Base-by-base conservation (phyloP, 2,113 vertebrate species). In the Perca schrenkii region DNA sequence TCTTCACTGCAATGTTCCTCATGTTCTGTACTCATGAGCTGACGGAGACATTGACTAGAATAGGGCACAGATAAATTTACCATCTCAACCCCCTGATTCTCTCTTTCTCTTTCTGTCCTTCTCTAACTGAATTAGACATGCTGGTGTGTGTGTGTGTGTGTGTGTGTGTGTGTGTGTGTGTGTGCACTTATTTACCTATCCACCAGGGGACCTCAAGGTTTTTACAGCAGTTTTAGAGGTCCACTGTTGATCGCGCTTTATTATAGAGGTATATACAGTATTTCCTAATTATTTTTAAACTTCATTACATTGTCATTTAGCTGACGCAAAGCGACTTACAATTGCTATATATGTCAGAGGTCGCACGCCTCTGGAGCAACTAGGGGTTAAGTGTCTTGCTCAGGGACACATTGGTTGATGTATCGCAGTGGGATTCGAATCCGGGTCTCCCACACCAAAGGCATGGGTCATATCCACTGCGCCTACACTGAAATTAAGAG, bases 1-100 rank as follows among this genome's bases (percentile, higher is more conserved):
- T 60, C 58, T 61, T 71, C 54, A 40, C 57, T 53, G 16, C 72
- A 57, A 80, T 80, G 57, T 68, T 54, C 40, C 10, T 50, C 46
- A 57, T 4, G 0, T 25, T 74, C 62, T 81, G 50, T 43, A 53
- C 40, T 78, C 80, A 54, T 77, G 53, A 62, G 67, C 6, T 4
- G 28, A 61, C 34, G 13, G 63, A 15, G 56, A 62, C 31, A 22
- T 17, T 57, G 61, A n/a, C 76, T 11, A 31, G 14, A 61, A 64
- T 31, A 14, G 19, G 36, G 22, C n/a, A 10, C 11, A 61, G n/a
- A 56, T 54, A 46, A 19, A 71, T 73, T 21, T n/a, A 28, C 1
- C 43, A 21, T 46, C 21, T 36, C 3, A 15, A 43, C 19, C 4
- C 34, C 1, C 10, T 22, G 10, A 12, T 8, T 28, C 22, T 36